Evolutionary conservation across 2,888 invertebrate species (phyloP), one percentile per base, ranked within the genome.

Genomic region (Epinotia bilunana): DNA sequence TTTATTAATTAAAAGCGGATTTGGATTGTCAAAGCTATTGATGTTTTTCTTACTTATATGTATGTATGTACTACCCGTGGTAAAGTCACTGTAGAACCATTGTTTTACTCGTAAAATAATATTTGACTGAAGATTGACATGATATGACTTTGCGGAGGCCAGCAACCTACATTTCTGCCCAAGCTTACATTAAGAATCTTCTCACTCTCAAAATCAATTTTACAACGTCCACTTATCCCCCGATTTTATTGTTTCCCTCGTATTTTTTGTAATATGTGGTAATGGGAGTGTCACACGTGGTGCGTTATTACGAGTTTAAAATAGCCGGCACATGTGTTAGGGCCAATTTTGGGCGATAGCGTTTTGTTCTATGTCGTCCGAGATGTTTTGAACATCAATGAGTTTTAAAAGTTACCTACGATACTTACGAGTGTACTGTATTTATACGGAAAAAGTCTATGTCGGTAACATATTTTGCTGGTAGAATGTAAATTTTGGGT

Each of bases 201-300:
- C 62, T 57, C 39, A 13, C 20, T 57, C 57, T 63, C 39, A 72
- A 46, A 76, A 75, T 75, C 88, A 91, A 91, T 90, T 92, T 91
- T 91, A 90, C 91, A 91, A 79, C 83, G 87, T 88, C 88, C 88
- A 89, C 83, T 83, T 83, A 83, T 84, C 85, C 85, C 85, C 85
- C 83, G 82, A 80, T 89, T 93, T 94, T 92, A 93, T 93, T 93
- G 93, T 93, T 94, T 92, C 91, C 90, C 88, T 87, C 77, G 68
- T 88, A 89, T 91, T 93, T 94, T 93, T 93, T 92, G 92, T 94
- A 94, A 94, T 94, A 94, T 92, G 93, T 91, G 93, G 92, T 94
- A 94, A 94, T 94, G 93, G 92, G 87, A 88, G 88, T 83, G 87
- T 87, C 94, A 93, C 93, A 93, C 92, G 93, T 94, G 94, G 87